Evolutionary conservation across 2,113 vertebrate species (phyloP), one percentile per base, ranked within the genome.

Genomic region (Pholis gunnellus): DNA sequence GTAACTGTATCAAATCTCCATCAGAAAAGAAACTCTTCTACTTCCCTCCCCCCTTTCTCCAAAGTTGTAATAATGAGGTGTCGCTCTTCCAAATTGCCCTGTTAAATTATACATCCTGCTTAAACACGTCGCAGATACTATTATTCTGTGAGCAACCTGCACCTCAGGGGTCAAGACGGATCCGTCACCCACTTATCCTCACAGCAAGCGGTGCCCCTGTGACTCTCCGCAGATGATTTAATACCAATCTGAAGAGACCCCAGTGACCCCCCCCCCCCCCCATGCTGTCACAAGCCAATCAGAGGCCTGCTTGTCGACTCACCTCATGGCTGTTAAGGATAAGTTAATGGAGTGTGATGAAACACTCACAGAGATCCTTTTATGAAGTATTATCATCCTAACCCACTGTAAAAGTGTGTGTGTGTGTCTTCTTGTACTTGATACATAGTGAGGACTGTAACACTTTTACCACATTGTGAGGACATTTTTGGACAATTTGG

Each of bases 71-170:
- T 91, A 74, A 89, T 89, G 90, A 87, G 68, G 76, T 86, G 83
- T 92, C 88, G 72, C 86, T 90, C 84, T 81, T 83, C 74, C 64
- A 92, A 93, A 88, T 93, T 85, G 79, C 86, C 78, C 84, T 79
- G 72, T 72, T 93, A 84, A 94, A 93, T 93, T 89, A 94, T 88
- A 87, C 89, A 93, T 93, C 56, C 75, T 57, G 71, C 84, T 91
- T 91, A 88, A 93, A 89, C 84, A 76, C 48, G 75, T 79, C 86
- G 73, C 85, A 85, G 88, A 93, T 86, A 91, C 87, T 88, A 91
- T 94, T 93, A 91, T 93, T 93, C 89, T 50, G 86, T 83, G 81
- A 72, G 63, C 86, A 75, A 79, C 88, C 82, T 83, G 83, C 73
- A 89, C 88, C 83, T 77, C 76, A 6, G 85, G 88, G 90, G 91